Evolutionary conservation across 2,888 invertebrate genomes (phyloP).

Genomic region (Pecten maximus): DNA sequence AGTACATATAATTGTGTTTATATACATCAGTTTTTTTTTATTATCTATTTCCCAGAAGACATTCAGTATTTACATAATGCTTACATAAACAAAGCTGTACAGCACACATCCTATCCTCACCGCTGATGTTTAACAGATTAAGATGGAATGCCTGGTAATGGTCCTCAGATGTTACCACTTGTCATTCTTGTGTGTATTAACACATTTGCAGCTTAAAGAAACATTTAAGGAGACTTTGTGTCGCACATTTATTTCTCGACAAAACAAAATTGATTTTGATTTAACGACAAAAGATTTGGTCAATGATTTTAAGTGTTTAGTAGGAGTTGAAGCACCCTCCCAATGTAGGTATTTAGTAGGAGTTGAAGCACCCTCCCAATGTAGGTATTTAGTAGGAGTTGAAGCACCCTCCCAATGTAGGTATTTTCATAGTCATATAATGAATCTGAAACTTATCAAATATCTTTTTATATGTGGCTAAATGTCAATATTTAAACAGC

Average conservation of each 20-base stretch:
- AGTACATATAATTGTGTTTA: too few relatives aligned
- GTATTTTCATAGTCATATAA: background rate
- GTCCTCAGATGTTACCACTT: background rate
- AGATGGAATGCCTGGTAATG: too few relatives aligned
- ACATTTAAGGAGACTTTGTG: background rate
- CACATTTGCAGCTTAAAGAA: background rate
- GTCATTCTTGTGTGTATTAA: constrained; percentile 5
- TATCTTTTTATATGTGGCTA: background rate
- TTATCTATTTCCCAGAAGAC: too few relatives aligned
- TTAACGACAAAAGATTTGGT: background rate
- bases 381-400: background rate
- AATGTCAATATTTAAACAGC: background rate
- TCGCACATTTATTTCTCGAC: background rate
- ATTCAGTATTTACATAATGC: too few relatives aligned
- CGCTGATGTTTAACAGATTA: too few relatives aligned
- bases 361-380: background rate
- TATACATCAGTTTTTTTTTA: too few relatives aligned
- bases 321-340: background rate
- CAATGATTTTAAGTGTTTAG: background rate
- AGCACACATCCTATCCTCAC: too few relatives aligned
- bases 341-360: background rate
- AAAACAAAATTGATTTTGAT: background rate
- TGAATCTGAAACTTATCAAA: too few relatives aligned
- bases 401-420: background rate
- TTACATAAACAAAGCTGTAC: too few relatives aligned